Evolutionary conservation across 64 coral and sea anemone genomes (phyloP).

Genomic region (Stichodactyla helianthus): DNA sequence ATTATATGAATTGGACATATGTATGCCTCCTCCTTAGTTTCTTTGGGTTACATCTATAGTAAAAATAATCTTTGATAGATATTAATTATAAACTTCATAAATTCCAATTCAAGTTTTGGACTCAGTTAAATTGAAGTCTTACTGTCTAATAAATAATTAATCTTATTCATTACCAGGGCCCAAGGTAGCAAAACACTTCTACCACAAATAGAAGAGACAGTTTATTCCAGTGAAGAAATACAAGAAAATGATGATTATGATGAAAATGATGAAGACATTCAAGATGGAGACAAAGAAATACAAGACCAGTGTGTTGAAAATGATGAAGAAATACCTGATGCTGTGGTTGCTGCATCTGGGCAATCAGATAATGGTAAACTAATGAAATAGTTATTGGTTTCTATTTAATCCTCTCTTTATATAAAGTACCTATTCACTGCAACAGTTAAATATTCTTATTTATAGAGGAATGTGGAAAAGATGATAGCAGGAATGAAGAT

Average conservation of each 20-base stretch:
- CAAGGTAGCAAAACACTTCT: constrained; percentile 58
- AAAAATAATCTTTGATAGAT: too few species aligned
- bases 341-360: not conserved
- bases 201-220: constrained; percentile 49
- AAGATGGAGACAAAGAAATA: not conserved
- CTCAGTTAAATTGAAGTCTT: too few species aligned
- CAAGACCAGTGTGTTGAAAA: not conserved
- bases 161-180: constrained; percentile 24
- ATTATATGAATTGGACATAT: not conserved
- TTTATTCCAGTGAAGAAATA: constrained; percentile 1
- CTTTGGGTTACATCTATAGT: too few species aligned
- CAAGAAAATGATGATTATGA: constrained; percentile 5
- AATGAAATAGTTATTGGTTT: not conserved
- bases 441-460: too few species aligned
- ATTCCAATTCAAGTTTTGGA: too few species aligned
- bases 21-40: too few species aligned
- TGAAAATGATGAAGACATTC: constrained; percentile 16
- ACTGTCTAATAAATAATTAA: not conserved
- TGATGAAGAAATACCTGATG: not conserved
- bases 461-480: not conserved
- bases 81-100: too few species aligned
- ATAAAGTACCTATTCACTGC: not conserved
- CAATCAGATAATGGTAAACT: not conserved
- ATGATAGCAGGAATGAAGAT: not conserved
- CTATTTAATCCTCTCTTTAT: not conserved